Base-by-base conservation (phyloP, 1,140 invertebrate species). In the Theocolax elegans region DNA sequence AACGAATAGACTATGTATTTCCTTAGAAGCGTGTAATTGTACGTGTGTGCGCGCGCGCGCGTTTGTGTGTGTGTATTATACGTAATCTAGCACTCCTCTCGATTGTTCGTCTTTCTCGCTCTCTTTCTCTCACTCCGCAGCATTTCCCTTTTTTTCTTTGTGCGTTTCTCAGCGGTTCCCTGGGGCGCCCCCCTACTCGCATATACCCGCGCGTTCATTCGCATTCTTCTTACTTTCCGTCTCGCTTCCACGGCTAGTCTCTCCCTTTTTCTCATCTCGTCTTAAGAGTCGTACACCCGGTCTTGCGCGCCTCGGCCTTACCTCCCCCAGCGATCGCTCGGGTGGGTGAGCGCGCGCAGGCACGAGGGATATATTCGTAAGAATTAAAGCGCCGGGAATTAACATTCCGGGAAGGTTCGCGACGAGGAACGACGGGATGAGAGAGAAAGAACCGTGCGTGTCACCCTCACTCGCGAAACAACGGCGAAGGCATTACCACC, bases 301-400 rank as follows among this genome's bases (percentile, higher is more conserved):
- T 25, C 74, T 71, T 73, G 60, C 40, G 54, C 29, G 40, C 53
- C 27, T 19, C n/a, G n/a, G n/a, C 48, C 49, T 67, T 25, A 29
- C 10, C 7, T 6, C 72, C 60, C 73, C 62, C 49, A 67, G 27
- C 42, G n/a, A n/a, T n/a, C n/a, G 54, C 54, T 59, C 58, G 54
- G 25, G 21, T n/a, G n/a, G 35, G 35, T 44, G 64, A 71, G 67
- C 65, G 72, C 64, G 69, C 64, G 53, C 53, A 35, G 65, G 76
- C 78, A 79, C 79, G 75, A 75, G 77, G 78, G 79, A 84, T 84
- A 85, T 85, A 85, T 85, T 85, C 83, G 82, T 84, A 85, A 85
- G 82, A 85, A 85, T 85, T 85, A 85, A 85, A 85, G 82, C 82
- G 77, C 73, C 77, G 79, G 78, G 83, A 85, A 85, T 85, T 85